Evolutionary conservation across 2,113 vertebrate genomes (phyloP).

Genomic region (Cynocephalus volans): DNA sequence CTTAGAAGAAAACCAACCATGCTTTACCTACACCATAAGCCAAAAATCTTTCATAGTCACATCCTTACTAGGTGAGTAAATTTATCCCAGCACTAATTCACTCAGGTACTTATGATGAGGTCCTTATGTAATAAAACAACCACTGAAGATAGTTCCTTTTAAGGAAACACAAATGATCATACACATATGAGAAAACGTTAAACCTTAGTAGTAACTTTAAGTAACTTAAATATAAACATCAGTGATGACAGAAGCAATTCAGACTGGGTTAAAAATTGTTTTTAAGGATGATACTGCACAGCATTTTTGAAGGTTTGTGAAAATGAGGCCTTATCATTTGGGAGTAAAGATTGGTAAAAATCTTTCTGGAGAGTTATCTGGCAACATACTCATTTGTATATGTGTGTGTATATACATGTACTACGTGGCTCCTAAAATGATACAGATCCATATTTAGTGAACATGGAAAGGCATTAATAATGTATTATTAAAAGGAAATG

Average conservation of each 20-base stretch:
- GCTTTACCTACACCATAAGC: constrained; percentile 60
- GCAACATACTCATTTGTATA: neutral
- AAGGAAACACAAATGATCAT: constrained; percentile 39
- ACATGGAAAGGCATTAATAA: neutral
- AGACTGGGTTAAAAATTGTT: neutral
- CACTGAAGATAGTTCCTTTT: constrained; percentile 38
- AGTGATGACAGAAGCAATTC: neutral
- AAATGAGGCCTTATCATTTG: neutral
- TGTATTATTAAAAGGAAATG: neutral
- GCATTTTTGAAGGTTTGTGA: neutral
- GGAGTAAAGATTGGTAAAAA: neutral
- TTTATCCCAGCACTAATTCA: constrained; percentile 32
- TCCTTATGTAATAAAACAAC: constrained; percentile 21
- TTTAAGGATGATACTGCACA: neutral
- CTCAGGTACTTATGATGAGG: neutral
- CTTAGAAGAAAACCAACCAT: constrained; percentile 70
- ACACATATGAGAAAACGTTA: constrained; percentile 28
- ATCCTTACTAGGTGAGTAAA: neutral
- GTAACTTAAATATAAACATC: constrained; percentile 34
- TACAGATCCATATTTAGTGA: neutral
- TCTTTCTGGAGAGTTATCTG: neutral
- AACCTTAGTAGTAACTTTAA: constrained; percentile 26
- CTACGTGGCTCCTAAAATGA: neutral
- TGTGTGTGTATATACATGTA: neutral
- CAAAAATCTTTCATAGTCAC: constrained; percentile 31